Conservation (phyloP, 2,797 vertebrate species). For the Sebastes vulpes region DNA sequence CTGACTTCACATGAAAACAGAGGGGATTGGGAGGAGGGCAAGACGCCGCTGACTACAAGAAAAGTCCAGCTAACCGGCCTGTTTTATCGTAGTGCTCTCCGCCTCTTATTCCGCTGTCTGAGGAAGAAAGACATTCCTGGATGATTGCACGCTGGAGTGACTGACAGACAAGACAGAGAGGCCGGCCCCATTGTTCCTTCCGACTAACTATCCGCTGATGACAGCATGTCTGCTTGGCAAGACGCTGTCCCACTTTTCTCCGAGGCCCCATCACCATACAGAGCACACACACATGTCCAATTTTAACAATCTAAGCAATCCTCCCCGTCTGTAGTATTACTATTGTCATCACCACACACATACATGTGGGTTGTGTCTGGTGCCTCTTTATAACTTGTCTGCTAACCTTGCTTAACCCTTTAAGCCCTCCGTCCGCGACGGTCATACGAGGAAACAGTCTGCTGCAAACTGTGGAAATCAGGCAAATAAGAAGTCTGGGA, state of each 20-base stretch:
- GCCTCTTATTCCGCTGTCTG: slow-evolving; percentile 20
- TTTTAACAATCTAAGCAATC: slow-evolving; percentile 22
- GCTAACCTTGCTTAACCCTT: slow-evolving; percentile 31
- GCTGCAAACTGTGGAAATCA: slow-evolving; percentile 29
- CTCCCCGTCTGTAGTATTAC: slow-evolving; percentile 29
- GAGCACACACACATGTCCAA: not conserved
- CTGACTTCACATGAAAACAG: not conserved
- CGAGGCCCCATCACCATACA: slow-evolving; percentile 4
- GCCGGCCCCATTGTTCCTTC: slow-evolving; percentile 75
- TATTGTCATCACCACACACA: slow-evolving; percentile 21
- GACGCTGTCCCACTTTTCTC: slow-evolving; percentile 25
- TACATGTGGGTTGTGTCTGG: slow-evolving; percentile 35
- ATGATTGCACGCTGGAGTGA: slow-evolving; percentile 68
- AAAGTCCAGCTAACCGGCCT: slow-evolving; percentile 22
- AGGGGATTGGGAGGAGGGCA: not conserved
- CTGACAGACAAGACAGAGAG: slow-evolving; percentile 67
- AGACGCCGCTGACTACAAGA: not conserved
- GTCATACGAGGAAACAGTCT: slow-evolving; percentile 42
- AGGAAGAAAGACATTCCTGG: slow-evolving; percentile 77
- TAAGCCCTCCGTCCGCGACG: slow-evolving; percentile 1
- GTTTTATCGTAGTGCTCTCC: slow-evolving; percentile 1
- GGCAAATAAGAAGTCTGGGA: slow-evolving; percentile 39
- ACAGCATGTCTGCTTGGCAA: slow-evolving; percentile 76
- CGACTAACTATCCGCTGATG: slow-evolving; percentile 75
- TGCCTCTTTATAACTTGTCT: slow-evolving; percentile 28